phyloP scores from a whole-genome alignment of 2,797 vertebrate species.

The Enteromius unitaeniatus region DNA sequence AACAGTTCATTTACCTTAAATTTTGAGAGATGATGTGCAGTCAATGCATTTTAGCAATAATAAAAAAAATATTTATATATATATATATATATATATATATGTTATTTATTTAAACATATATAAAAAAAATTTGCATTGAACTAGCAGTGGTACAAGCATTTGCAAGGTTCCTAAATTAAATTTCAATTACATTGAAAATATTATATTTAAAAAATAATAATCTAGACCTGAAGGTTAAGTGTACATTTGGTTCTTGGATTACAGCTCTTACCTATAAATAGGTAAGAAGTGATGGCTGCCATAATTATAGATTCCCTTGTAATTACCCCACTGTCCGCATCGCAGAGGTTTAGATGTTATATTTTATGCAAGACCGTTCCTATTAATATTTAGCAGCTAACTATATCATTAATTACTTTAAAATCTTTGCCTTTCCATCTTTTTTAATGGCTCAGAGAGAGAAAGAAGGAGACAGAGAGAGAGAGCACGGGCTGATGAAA shows the following conservation, averaged over 20 bases:
- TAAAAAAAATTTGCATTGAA: too few relatives aligned
- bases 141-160: neutral
- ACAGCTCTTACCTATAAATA: slow-evolving; percentile 84
- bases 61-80: neutral
- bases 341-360: slow-evolving; percentile 92
- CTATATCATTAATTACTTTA: slow-evolving; percentile 98
- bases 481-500: slow-evolving; percentile 85
- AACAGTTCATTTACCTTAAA: neutral
- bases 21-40: neutral
- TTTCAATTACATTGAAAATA: neutral
- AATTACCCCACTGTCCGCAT: slow-evolving; percentile 92
- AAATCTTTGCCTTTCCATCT: slow-evolving; percentile 90
- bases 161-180: neutral
- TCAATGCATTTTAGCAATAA: neutral
- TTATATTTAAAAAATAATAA: neutral
- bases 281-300: slow-evolving; percentile 59
- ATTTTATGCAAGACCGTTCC: slow-evolving; percentile 95
- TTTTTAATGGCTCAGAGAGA: slow-evolving; percentile 87
- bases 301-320: slow-evolving; percentile 91
- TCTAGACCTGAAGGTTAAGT: slow-evolving; percentile 57
- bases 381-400: slow-evolving; percentile 99
- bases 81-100: neutral
- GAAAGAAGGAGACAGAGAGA: slow-evolving; percentile 43
- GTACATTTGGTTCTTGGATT: slow-evolving; percentile 64
- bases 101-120: too few relatives aligned